A percentile compares a stretch with the other conserved stretches of the same genome.
Conservation (phyloP, 2,113 vertebrate species). For the Triplophysa dalaica region DNA sequence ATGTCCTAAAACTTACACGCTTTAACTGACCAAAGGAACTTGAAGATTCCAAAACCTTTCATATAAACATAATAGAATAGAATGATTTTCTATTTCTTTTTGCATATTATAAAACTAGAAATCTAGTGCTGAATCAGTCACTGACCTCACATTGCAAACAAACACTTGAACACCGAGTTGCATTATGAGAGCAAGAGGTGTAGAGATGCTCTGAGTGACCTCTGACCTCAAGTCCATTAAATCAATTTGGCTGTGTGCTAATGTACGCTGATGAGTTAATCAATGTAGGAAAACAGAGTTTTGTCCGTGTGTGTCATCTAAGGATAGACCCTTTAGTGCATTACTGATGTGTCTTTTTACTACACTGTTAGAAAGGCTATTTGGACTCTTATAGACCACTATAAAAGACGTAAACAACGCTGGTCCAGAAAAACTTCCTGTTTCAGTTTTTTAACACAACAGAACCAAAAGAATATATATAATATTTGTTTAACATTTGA, state of each 20-base stretch:
- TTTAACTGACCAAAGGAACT: background rate
- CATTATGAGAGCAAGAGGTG: slow-evolving; percentile 10
- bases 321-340: background rate
- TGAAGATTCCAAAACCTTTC: background rate
- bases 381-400: background rate
- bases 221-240: slow-evolving; percentile 29
- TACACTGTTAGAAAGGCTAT: slow-evolving; percentile 10
- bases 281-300: slow-evolving; percentile 16
- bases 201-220: slow-evolving; percentile 31
- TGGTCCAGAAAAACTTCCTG: too few relatives aligned
- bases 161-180: slow-evolving; percentile 1
- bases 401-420: too few relatives aligned
- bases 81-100: background rate
- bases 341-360: slow-evolving; percentile 26
- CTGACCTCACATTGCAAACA: background rate
- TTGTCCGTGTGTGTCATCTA: slow-evolving; percentile 16
- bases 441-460: too few relatives aligned
- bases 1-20: background rate
- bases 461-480: background rate
- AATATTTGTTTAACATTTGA: too few relatives aligned
- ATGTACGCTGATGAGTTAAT: slow-evolving; percentile 34
- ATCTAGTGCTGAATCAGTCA: background rate
- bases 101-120: background rate
- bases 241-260: slow-evolving; percentile 31
- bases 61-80: background rate